Evolutionary conservation across 2,888 invertebrate genomes (phyloP).

Genomic region (Ophion slaviceki): DNA sequence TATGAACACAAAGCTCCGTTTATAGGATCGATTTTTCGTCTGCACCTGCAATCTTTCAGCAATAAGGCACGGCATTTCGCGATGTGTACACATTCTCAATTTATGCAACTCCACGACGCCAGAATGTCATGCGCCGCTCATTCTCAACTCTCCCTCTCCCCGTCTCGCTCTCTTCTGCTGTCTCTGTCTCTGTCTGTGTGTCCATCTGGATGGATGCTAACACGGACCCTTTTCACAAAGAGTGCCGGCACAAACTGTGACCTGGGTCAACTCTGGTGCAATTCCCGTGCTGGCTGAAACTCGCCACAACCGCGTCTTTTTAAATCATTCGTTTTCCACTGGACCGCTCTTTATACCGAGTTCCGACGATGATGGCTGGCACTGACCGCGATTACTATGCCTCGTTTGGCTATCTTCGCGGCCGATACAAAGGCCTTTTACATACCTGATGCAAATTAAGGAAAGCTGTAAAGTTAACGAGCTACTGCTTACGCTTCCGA

Average conservation of each 20-base stretch:
- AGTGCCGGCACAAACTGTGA: constrained; percentile 50
- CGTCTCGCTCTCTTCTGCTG: not conserved
- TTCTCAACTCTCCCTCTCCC: constrained; percentile 36
- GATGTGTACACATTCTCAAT: constrained; percentile 43
- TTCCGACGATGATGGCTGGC: constrained; percentile 27
- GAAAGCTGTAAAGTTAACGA: constrained; percentile 57
- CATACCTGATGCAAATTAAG: constrained; percentile 57
- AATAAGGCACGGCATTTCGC: constrained; percentile 5
- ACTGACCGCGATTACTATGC: constrained; percentile 18
- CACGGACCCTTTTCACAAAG: constrained; percentile 51
- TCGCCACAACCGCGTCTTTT: constrained; percentile 42
- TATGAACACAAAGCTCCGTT: too few species aligned
- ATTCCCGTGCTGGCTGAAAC: constrained; percentile 27
- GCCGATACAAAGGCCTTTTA: constrained; percentile 47
- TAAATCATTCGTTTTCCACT: constrained; percentile 50
- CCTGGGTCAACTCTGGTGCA: constrained; percentile 59
- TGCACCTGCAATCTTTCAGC: constrained; percentile 42
- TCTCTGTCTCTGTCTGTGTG: constrained; percentile 11
- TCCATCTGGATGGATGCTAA: constrained; percentile 33
- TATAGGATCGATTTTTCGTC: not conserved
- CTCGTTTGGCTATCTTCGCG: constrained; percentile 47
- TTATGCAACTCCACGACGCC: constrained; percentile 57
- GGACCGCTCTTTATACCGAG: constrained; percentile 17
- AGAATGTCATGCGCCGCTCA: not conserved
- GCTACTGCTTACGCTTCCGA: constrained; percentile 33